Base-by-base conservation (phyloP, 2,113 vertebrate species). In the Ctenodactylus gundi region DNA sequence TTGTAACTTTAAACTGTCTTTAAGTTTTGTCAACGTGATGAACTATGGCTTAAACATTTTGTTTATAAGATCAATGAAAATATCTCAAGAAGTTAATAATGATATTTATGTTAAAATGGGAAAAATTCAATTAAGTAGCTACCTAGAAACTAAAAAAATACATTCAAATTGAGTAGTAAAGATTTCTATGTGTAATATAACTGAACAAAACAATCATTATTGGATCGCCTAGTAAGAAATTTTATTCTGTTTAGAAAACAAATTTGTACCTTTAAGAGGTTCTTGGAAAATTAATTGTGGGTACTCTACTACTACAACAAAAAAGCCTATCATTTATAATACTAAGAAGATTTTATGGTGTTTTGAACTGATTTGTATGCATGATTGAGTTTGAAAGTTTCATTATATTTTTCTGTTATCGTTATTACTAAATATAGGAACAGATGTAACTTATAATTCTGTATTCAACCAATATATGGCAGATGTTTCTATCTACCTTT, bases 191-290 rank as follows among this genome's bases (percentile, higher is more conserved):
- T 46, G 29, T 81, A 29, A 41, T 78, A 20, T n/a, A 67, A 39
- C 14, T 51, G 34, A 51, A 17, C 10, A 73, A 88, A 92, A 90
- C 65, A 21, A 41, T 73, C 58, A 77, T 65, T 88, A 65, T 7
- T 91, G 41, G 41, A 34, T 93, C 86, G 88, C 13, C 46, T 91
- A 65, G 49, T 72, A 94, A 65, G 31, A 85, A 21, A 44, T 76
- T 91, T 87, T 93, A 73, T 89, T 94, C 44, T 89, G 25, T 82
- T 86, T 90, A 64, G 31, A 81, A 94, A 94, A 72, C 18, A 95
- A 78, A 83, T 65, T 91, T 77, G 36, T 75, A 53, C 46, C 81
- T 90, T 80, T 31, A 53, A 72, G 70, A 90, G 20, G 1, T 76
- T 83, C 82, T 95, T 89, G 11, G 34, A 83, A 60, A 12, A 88